Evolutionary conservation across 2,113 vertebrate genomes (phyloP).

Genomic region (Irena cyanogastra): DNA sequence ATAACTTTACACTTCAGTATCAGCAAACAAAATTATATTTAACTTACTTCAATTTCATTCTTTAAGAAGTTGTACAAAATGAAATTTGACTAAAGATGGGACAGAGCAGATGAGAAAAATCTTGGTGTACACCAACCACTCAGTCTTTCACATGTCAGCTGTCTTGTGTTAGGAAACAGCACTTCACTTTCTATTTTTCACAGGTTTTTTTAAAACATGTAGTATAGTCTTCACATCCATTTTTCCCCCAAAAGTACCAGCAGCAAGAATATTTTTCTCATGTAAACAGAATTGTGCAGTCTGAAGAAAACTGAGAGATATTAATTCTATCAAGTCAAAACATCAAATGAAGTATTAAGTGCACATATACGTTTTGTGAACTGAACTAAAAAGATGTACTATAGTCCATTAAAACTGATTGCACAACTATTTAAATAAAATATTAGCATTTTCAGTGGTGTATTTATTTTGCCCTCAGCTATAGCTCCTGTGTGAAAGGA

Average conservation of each 20-base stretch:
- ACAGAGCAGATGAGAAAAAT: not conserved
- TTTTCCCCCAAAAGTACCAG: not conserved
- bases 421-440: not conserved
- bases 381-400: not conserved
- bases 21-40: not conserved
- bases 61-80: not conserved
- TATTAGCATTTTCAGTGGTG: not conserved
- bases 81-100: not conserved
- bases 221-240: not conserved
- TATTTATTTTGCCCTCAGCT: not conserved
- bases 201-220: not conserved
- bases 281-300: not conserved
- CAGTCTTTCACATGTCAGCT: not conserved
- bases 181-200: not conserved
- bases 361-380: not conserved
- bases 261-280: not conserved
- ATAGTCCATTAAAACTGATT: not conserved
- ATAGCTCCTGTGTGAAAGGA: not conserved
- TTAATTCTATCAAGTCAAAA: not conserved
- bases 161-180: not conserved
- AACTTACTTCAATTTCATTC: not conserved
- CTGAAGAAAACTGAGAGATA: not conserved
- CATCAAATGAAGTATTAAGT: not conserved
- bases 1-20: not conserved
- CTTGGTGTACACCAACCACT: not conserved